Conservation (phyloP, 2,888 invertebrate species). For the Vesta saturnalis region DNA sequence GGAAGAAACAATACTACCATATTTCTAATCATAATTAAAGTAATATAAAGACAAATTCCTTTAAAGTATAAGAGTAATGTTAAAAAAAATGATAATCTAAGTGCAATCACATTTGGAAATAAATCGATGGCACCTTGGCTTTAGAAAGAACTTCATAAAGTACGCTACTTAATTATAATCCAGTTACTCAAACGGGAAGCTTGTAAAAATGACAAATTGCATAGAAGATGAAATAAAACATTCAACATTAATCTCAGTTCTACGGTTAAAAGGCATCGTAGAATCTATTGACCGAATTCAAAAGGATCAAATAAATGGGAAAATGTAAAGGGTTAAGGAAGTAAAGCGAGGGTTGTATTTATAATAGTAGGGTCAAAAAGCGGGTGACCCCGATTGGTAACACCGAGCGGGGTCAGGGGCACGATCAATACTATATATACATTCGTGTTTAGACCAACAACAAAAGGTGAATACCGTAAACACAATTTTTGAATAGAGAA, state of each 20-base stretch:
- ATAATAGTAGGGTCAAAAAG: slow-evolving; percentile 44
- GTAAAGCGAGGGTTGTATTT: slow-evolving; percentile 36
- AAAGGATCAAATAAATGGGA: slow-evolving; percentile 29
- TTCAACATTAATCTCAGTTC: background rate
- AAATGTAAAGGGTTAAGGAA: slow-evolving; percentile 33
- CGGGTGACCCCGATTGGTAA: slow-evolving; percentile 43
- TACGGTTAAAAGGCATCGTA: slow-evolving; percentile 19
- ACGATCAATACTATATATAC: slow-evolving; percentile 43
- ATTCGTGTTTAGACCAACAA: slow-evolving; percentile 25
- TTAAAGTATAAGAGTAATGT: no score
- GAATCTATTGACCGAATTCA: slow-evolving; percentile 22
- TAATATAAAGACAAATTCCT: no score
- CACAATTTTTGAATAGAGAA: background rate
- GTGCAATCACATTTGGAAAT: no score
- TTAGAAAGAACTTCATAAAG: no score
- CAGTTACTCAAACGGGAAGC: background rate
- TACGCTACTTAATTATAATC: slow-evolving; percentile 1
- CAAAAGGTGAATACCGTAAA: slow-evolving; percentile 10
- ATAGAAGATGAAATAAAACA: background rate
- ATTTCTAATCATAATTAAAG: no score
- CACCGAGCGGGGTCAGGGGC: slow-evolving; percentile 43
- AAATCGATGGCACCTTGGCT: no score
- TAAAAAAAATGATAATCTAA: no score
- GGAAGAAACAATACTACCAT: no score
- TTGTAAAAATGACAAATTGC: background rate